Conservation (phyloP, 2,888 invertebrate species). For the Heteropelma amictum region DNA sequence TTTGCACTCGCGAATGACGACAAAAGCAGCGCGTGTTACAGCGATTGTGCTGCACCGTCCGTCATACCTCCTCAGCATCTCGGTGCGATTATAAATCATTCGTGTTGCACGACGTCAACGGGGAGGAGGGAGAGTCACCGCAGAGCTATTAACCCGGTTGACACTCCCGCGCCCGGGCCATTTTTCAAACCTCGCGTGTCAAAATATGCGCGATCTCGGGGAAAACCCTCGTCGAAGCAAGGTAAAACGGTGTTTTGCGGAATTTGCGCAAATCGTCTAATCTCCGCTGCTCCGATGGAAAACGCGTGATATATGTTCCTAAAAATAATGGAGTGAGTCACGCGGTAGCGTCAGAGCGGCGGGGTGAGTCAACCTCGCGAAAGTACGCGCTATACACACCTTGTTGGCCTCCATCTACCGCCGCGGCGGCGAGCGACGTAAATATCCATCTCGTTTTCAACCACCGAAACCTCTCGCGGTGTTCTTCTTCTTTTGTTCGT, state of each 20-base stretch:
- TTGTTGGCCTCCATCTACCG: constrained; percentile 46
- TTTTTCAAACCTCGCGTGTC: constrained; percentile 19
- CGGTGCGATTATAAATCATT: constrained; percentile 49
- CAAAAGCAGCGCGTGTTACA: too few relatives aligned
- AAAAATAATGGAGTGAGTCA: constrained; percentile 72
- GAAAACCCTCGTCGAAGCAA: background rate
- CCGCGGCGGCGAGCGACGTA: constrained; percentile 54
- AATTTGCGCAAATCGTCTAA: too few relatives aligned
- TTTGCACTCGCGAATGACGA: too few relatives aligned
- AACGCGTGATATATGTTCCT: constrained; percentile 55
- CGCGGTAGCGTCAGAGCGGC: constrained; percentile 56
- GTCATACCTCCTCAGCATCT: constrained; percentile 30
- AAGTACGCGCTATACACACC: constrained; percentile 54
- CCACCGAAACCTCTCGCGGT: background rate
- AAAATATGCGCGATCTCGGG: constrained; percentile 9
- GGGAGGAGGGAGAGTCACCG: constrained; percentile 13
- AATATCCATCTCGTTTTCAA: constrained; percentile 58
- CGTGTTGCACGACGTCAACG: constrained; percentile 32
- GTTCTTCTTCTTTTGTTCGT: background rate
- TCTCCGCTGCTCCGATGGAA: background rate
- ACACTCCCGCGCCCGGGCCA: constrained; percentile 14
- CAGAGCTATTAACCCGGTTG: constrained; percentile 45
- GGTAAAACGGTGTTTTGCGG: too few relatives aligned
- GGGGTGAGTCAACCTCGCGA: constrained; percentile 70
- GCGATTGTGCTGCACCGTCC: too few relatives aligned